A percentile compares a stretch with the other conserved stretches of the same genome.
phyloP scores from a whole-genome alignment of 2,888 invertebrate species.

The Drosophila helvetica region DNA sequence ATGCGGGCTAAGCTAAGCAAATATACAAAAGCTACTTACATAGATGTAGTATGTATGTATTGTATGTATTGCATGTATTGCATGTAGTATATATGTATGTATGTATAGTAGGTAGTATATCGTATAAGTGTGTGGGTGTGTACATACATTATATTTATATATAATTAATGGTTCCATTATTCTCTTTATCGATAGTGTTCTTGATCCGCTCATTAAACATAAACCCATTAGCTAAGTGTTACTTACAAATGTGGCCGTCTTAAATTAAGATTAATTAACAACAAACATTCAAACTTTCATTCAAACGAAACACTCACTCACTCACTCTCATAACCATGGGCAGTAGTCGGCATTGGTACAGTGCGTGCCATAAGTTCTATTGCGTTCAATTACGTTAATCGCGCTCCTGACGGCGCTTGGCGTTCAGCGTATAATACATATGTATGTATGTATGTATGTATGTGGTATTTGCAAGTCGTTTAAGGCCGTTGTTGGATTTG shows the following conservation, averaged over 20 bases:
- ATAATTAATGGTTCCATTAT: conserved; percentile 55
- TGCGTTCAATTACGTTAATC: conserved; percentile 43
- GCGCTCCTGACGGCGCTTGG: conserved; percentile 46
- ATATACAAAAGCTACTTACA: conserved; percentile 80
- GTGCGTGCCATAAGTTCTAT: conserved; percentile 60
- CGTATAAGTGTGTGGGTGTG: conserved; percentile 26
- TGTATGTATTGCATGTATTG: conserved; percentile 24
- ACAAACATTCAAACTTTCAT: conserved; percentile 10
- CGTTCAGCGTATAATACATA: conserved; percentile 44
- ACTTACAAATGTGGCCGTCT: conserved; percentile 73
- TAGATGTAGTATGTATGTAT: conserved; percentile 65
- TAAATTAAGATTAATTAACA: conserved; percentile 52
- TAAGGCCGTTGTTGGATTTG: conserved; percentile 75
- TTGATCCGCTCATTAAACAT: conserved; percentile 61
- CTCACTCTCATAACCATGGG: conserved; percentile 51
- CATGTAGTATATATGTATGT: conserved; percentile 22
- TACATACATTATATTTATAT: conserved; percentile 8
- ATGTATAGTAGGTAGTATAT: conserved; percentile 20
- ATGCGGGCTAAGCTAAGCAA: conserved; percentile 72
- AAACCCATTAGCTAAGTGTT: conserved; percentile 62
- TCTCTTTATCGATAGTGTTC: conserved; percentile 50
- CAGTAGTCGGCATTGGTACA: conserved; percentile 72
- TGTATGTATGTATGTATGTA: too few species aligned
- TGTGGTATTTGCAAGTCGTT: conserved; percentile 47
- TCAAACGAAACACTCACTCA: conserved; percentile 15